Evolutionary conservation across 1,140 invertebrate genomes (phyloP).

Genomic region (Chlorops oryzae): DNA sequence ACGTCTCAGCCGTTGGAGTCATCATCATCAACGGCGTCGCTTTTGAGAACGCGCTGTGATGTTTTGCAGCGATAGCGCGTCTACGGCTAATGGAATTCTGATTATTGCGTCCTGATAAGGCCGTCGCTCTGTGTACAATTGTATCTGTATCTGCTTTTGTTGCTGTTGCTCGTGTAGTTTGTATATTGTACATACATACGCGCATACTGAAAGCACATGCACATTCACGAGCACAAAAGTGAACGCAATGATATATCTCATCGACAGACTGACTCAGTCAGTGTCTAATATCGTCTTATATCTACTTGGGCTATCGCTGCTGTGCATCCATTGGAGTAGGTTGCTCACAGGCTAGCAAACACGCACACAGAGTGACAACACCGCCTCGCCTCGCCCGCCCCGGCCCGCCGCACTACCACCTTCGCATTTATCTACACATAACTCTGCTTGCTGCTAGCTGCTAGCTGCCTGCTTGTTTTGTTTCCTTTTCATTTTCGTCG

Average conservation of each 20-base stretch:
- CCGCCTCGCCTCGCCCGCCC: no score
- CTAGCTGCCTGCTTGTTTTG: slow-evolving; percentile 24
- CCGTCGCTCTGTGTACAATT: slow-evolving; percentile 45
- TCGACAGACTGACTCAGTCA: no score
- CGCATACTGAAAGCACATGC: not conserved
- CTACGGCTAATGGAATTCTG: slow-evolving; percentile 48
- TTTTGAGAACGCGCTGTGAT: slow-evolving; percentile 23
- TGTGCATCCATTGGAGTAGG: no score
- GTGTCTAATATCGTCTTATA: no score
- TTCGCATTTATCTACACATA: no score
- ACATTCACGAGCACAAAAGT: not conserved
- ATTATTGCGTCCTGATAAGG: slow-evolving; percentile 48
- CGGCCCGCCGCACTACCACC: not conserved
- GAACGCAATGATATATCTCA: no score
- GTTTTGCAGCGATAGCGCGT: slow-evolving; percentile 44
- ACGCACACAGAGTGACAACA: slow-evolving; percentile 3
- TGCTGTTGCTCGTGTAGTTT: slow-evolving; percentile 18
- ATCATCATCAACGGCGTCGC: no score
- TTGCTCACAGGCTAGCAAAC: not conserved
- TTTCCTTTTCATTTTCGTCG: slow-evolving; percentile 24
- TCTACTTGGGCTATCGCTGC: no score
- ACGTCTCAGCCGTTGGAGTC: no score
- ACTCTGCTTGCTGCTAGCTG: not conserved
- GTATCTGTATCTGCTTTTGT: slow-evolving; percentile 45
- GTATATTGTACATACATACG: slow-evolving; percentile 3